Percentiles rank a stretch among this genome's conserved stretches.
Conservation (phyloP, 2,888 invertebrate genomes). For the Diarsia mendica region DNA sequence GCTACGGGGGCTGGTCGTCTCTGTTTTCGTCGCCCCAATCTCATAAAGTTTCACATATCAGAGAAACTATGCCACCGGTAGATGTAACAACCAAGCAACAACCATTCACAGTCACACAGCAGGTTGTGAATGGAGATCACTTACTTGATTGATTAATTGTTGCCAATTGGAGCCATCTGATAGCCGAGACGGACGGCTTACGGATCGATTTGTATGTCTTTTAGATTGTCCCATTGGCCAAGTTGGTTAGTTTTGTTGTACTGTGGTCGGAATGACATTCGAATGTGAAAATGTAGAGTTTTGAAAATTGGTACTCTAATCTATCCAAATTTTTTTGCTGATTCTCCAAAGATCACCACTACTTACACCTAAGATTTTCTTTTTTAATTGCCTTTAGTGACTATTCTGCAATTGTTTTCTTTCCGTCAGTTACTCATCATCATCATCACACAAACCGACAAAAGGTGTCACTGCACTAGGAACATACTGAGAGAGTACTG, state of each 20-base stretch:
- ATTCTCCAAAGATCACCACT: no score
- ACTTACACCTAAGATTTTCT: no score
- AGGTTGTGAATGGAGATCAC: conserved; percentile 68
- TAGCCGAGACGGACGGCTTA: conserved; percentile 46
- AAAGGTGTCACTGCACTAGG: no score
- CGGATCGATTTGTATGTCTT: conserved; percentile 36
- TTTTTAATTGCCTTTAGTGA: no score
- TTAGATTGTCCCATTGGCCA: conserved; percentile 27
- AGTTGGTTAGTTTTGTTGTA: conserved; percentile 8
- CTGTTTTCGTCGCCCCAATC: conserved; percentile 33
- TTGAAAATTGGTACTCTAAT: neutral
- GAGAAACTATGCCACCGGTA: conserved; percentile 67
- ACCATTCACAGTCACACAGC: conserved; percentile 67
- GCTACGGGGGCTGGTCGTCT: neutral
- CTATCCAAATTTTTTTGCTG: no score
- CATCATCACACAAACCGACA: no score
- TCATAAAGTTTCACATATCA: conserved; percentile 59
- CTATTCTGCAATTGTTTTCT: no score
- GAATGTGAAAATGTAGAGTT: neutral
- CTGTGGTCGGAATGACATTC: neutral
- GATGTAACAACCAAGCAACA: conserved; percentile 62
- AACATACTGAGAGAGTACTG: no score
- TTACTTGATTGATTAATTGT: conserved; percentile 69
- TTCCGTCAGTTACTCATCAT: no score
- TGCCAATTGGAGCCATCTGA: conserved; percentile 57